Conservation (phyloP, 2,888 invertebrate genomes). For the Epicampocera succincta region DNA sequence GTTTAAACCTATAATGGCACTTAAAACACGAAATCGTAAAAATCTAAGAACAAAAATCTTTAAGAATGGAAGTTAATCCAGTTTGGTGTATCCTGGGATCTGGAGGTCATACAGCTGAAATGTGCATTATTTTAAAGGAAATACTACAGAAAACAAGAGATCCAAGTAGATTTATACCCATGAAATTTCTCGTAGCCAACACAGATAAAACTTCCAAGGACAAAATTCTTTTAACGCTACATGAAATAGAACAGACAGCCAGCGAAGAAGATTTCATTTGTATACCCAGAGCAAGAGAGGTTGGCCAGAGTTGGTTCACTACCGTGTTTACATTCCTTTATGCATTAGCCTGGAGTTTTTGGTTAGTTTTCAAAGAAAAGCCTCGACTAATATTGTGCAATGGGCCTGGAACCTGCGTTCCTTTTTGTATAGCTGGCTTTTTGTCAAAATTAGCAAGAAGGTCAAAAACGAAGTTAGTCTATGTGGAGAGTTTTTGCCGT, state of each 20-base stretch:
- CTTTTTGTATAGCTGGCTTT: constrained; percentile 91
- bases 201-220: constrained; percentile 89
- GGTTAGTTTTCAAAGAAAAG: constrained; percentile 85
- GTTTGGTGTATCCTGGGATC: constrained; percentile 80
- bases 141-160: constrained; percentile 78
- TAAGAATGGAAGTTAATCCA: constrained; percentile 69
- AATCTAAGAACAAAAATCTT: neutral
- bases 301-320: constrained; percentile 91
- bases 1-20: constrained; percentile 19
- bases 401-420: constrained; percentile 98
- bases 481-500: constrained; percentile 97
- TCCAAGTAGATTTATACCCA: constrained; percentile 62
- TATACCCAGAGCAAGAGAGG: constrained; percentile 93
- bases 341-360: constrained; percentile 87
- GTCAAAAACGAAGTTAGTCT: constrained; percentile 89
- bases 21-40: neutral
- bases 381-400: constrained; percentile 95
- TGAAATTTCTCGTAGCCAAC: constrained; percentile 87
- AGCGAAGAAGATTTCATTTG: constrained; percentile 82
- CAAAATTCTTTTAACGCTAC: constrained; percentile 84
- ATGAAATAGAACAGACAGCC: constrained; percentile 78
- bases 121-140: constrained; percentile 87
- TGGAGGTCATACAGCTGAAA: constrained; percentile 93
- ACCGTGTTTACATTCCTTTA: constrained; percentile 90
- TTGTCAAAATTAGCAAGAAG: constrained; percentile 87